These are phyloP conservation scores for Anthrax anthrax DNA, from an alignment of 2,888 invertebrate species.

Conservation along the genomic window DNA sequence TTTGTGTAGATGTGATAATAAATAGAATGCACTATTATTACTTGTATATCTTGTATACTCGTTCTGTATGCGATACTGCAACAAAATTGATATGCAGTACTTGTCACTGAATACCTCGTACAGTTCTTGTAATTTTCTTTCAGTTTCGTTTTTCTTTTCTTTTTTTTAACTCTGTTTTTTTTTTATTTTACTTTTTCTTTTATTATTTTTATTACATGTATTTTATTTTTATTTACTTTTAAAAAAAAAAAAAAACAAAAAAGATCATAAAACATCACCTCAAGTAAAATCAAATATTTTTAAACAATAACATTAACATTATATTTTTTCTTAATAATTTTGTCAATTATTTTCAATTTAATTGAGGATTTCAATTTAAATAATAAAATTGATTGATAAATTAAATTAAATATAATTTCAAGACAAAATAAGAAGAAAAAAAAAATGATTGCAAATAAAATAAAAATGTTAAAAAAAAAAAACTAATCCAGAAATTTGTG, in stretches of 20 bases:
- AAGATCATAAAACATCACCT: neutral
- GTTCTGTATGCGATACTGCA: too few relatives aligned
- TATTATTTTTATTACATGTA: too few relatives aligned
- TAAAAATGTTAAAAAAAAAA: neutral
- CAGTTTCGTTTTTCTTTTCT: neutral
- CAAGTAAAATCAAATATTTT: neutral
- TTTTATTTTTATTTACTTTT: too few relatives aligned
- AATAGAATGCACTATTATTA: too few relatives aligned
- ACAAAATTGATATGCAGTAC: slow-evolving; percentile 8
- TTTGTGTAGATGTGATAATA: too few relatives aligned
- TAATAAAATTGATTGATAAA: neutral
- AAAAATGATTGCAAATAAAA: too few relatives aligned
- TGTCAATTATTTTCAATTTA: too few relatives aligned
- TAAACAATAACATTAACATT: neutral
- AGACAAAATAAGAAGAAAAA: too few relatives aligned
- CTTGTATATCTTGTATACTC: too few relatives aligned
- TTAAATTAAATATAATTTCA: too few relatives aligned
- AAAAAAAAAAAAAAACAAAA: too few relatives aligned
- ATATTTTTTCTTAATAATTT: neutral
- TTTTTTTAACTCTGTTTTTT: neutral
- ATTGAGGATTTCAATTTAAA: neutral
- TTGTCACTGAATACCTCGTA: slow-evolving; percentile 2
- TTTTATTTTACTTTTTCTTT: too few relatives aligned
- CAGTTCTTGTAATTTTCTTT: slow-evolving; percentile 3
- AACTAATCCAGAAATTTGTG: slow-evolving; percentile 3